Conservation (phyloP, 1,140 invertebrate genomes). For the Gyrodactylus salaris region DNA sequence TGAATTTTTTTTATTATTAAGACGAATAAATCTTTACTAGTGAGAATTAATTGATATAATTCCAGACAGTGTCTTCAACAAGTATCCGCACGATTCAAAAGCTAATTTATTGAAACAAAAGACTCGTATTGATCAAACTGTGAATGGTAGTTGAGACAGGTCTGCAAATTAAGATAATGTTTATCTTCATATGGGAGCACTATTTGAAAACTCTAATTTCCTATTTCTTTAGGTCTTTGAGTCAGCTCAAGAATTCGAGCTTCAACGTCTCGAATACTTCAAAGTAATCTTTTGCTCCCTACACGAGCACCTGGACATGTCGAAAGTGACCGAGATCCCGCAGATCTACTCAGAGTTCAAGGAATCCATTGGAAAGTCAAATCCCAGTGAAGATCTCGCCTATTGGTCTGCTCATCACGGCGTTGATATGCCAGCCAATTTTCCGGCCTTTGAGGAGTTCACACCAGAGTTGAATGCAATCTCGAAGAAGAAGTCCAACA, state of each 20-base stretch:
- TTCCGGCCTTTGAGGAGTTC: background rate
- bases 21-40: too few relatives aligned
- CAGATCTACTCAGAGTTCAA: background rate
- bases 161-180: too few relatives aligned
- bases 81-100: too few relatives aligned
- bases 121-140: too few relatives aligned
- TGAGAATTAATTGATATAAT: too few relatives aligned
- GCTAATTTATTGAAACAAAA: too few relatives aligned
- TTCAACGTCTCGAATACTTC: background rate
- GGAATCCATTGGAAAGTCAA: background rate
- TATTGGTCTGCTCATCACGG: background rate
- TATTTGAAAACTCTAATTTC: too few relatives aligned
- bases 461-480: background rate
- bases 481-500: background rate
- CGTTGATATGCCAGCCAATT: background rate
- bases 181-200: too few relatives aligned
- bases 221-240: background rate
- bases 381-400: background rate
- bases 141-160: too few relatives aligned
- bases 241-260: background rate
- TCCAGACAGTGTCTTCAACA: too few relatives aligned
- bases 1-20: too few relatives aligned
- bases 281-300: background rate
- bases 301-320: background rate
- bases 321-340: background rate